A percentile compares a stretch with the other conserved stretches of the same genome.
Conservation (phyloP, 2,797 vertebrate species). For the Bucorvus abyssinicus region DNA sequence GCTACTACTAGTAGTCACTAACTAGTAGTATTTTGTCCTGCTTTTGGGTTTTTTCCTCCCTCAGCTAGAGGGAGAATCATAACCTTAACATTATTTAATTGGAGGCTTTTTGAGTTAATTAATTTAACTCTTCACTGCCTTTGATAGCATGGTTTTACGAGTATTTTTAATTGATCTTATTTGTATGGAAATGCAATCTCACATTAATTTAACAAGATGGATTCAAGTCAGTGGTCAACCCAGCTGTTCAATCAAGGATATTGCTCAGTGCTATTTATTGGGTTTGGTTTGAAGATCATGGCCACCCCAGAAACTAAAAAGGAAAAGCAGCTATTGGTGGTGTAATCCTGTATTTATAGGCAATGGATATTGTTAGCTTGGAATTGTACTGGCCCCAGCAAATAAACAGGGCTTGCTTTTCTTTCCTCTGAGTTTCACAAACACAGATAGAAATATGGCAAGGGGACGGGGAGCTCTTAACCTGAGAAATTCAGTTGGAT, state of each 20-base stretch:
- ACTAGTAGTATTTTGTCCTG: constrained; percentile 4
- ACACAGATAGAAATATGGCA: neutral
- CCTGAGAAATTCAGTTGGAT: neutral
- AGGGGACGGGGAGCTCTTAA: neutral
- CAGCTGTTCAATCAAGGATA: constrained; percentile 44
- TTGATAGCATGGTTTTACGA: constrained; percentile 53
- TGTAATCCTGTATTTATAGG: constrained; percentile 3
- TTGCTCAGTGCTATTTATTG: neutral
- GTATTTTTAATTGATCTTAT: constrained; percentile 70
- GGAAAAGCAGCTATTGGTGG: neutral
- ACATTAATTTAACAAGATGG: constrained; percentile 56
- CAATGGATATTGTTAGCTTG: neutral
- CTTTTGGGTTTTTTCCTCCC: neutral
- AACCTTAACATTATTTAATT: constrained; percentile 67
- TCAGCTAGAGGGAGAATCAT: constrained; percentile 29
- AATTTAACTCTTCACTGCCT: constrained; percentile 71
- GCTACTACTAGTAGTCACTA: neutral
- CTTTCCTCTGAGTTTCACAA: constrained; percentile 8
- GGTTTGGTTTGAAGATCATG: constrained; percentile 21
- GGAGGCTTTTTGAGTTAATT: constrained; percentile 60
- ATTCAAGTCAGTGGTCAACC: constrained; percentile 57
- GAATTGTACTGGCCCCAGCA: neutral
- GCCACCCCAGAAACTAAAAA: neutral
- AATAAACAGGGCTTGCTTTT: neutral
- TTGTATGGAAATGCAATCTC: constrained; percentile 69